A percentile compares a stretch with the other conserved stretches of the same genome.
phyloP scores from a whole-genome alignment of 2,888 invertebrate genomes.

The Brachypalpus laphriformis region DNA sequence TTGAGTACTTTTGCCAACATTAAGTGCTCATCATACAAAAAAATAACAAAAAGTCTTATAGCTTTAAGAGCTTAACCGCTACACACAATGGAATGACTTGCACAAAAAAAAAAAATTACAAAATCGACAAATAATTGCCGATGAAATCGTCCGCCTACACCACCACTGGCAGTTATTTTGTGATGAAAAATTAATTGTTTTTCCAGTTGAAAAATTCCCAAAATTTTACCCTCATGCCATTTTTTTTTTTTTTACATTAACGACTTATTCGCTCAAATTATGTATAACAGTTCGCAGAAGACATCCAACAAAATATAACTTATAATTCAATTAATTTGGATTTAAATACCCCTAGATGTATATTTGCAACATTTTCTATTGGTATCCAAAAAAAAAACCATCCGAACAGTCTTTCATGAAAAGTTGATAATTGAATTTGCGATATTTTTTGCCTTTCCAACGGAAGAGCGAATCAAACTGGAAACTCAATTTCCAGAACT shows the following conservation, averaged over 20 bases:
- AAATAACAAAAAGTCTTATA: background rate
- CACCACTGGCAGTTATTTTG: background rate
- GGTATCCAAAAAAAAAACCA: background rate
- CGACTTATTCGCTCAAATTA: background rate
- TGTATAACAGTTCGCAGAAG: background rate
- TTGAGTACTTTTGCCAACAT: background rate
- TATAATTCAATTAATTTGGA: conserved; percentile 12
- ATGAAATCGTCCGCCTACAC: background rate
- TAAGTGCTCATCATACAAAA: background rate
- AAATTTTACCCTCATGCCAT: background rate
- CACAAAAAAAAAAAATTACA: background rate
- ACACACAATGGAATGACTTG: background rate
- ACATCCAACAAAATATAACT: background rate
- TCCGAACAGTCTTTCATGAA: background rate
- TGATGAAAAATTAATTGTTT: conserved; percentile 8
- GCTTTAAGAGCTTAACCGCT: background rate
- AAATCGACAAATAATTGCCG: background rate
- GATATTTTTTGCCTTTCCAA: conserved; percentile 4
- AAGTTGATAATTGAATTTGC: conserved; percentile 37
- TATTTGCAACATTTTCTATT: conserved; percentile 2
- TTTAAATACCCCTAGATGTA: conserved; percentile 4
- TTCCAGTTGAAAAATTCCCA: conserved; percentile 4
- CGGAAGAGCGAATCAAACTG: conserved; percentile 32
- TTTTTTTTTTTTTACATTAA: background rate
- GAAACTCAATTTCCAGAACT: conserved; percentile 31